Evolutionary conservation across 2,797 vertebrate genomes (phyloP).

Genomic region (Melanotaenia nigrans): DNA sequence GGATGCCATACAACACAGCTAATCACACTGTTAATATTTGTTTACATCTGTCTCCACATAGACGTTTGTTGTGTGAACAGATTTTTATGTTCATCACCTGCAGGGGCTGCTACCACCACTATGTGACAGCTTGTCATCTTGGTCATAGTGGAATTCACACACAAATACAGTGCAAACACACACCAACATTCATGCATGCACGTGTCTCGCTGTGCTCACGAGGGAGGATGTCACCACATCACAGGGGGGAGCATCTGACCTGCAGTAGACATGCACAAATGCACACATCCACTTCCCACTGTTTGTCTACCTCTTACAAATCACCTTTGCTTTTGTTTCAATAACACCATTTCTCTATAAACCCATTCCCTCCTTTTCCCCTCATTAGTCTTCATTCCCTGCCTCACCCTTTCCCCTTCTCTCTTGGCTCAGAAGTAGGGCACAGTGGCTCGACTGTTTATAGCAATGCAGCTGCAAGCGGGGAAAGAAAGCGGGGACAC

Average conservation of each 20-base stretch:
- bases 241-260: conserved; percentile 62
- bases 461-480: conserved; percentile 73
- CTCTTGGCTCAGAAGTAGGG: conserved; percentile 72
- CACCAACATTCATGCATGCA: conserved; percentile 12
- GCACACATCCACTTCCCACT: not conserved
- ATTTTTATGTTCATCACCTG: conserved; percentile 23
- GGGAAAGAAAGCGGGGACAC: conserved; percentile 35
- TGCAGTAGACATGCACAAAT: not conserved
- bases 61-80: not conserved
- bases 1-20: not conserved
- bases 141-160: conserved; percentile 37
- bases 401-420: conserved; percentile 49
- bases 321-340: conserved; percentile 37
- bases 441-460: conserved; percentile 79
- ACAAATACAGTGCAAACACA: conserved; percentile 5
- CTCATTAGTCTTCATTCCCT: conserved; percentile 60
- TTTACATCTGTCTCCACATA: not conserved
- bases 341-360: conserved; percentile 45
- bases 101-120: conserved; percentile 32
- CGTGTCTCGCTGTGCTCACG: conserved; percentile 45
- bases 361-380: conserved; percentile 34
- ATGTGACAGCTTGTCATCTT: conserved; percentile 50
- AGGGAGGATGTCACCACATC: conserved; percentile 57
- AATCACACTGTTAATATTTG: not conserved
- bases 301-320: conserved; percentile 5